Evolutionary conservation across 2,888 invertebrate genomes (phyloP).

Genomic region (Drosophila borborema): DNA sequence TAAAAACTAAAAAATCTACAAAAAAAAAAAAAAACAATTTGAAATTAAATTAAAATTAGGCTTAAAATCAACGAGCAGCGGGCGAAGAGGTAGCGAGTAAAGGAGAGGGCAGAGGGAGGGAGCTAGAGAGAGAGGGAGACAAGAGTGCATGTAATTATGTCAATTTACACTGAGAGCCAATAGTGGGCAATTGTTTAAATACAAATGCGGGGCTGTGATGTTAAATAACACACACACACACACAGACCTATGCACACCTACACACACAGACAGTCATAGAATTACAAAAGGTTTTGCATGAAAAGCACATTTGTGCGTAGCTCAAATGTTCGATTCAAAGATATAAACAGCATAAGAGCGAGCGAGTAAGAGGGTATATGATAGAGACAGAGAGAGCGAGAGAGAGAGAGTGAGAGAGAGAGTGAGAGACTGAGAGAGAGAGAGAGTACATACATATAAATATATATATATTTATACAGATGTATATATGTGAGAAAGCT

Average conservation of each 20-base stretch:
- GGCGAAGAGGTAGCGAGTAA: too few species aligned
- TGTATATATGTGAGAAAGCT: background rate
- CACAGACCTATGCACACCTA: background rate
- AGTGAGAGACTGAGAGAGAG: too few species aligned
- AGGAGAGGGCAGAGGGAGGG: background rate
- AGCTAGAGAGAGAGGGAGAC: background rate
- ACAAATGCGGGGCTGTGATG: conserved; percentile 22
- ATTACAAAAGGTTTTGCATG: conserved; percentile 16
- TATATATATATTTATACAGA: conserved; percentile 1
- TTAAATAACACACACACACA: conserved; percentile 6
- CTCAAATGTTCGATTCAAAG: background rate
- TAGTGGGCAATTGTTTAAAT: conserved; percentile 34
- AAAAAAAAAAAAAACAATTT: background rate
- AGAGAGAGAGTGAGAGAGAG: too few species aligned
- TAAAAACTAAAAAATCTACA: background rate
- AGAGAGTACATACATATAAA: conserved; percentile 3
- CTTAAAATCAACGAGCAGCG: background rate
- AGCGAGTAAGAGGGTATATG: conserved; percentile 4
- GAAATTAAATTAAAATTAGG: conserved; percentile 3
- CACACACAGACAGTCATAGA: background rate
- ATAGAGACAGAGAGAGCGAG: conserved; percentile 6
- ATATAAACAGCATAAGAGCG: background rate
- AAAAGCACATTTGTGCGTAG: conserved; percentile 29
- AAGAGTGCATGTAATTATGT: conserved; percentile 45
- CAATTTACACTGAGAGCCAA: conserved; percentile 51